phyloP scores from a whole-genome alignment of 2,113 vertebrate species.

The Python bivittatus region DNA sequence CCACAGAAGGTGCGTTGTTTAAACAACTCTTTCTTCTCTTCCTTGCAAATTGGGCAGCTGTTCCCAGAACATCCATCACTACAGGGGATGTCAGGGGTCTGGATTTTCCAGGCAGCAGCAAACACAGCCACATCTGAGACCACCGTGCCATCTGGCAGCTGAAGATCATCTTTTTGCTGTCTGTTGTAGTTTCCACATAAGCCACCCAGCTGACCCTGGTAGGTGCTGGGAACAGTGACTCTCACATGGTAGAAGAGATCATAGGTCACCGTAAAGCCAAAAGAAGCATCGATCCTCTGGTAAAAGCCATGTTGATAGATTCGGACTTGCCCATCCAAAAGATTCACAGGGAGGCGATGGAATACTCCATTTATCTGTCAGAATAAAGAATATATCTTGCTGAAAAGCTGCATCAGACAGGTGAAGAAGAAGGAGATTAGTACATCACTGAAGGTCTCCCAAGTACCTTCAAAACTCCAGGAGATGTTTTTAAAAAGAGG shows the following conservation, averaged over 20 bases:
- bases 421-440: neutral
- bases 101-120: slow-evolving; percentile 62
- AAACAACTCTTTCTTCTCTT: slow-evolving; percentile 34
- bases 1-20: slow-evolving; percentile 65
- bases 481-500: too few species aligned
- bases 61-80: neutral
- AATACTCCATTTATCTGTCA: slow-evolving; percentile 64
- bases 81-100: fast-evolving
- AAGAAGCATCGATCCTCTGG: slow-evolving; percentile 47
- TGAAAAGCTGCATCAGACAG: neutral
- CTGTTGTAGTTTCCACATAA: slow-evolving; percentile 75
- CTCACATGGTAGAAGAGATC: slow-evolving; percentile 59
- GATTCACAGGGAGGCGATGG: slow-evolving; percentile 50
- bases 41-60: slow-evolving; percentile 44
- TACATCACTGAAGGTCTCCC: too few species aligned
- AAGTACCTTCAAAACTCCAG: too few species aligned
- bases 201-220: slow-evolving; percentile 66
- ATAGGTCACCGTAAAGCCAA: slow-evolving; percentile 64
- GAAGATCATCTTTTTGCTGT: slow-evolving; percentile 53
- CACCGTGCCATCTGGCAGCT: slow-evolving; percentile 41
- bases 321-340: slow-evolving; percentile 42
- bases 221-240: slow-evolving; percentile 56
- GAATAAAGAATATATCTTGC: neutral
- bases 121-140: slow-evolving; percentile 33
- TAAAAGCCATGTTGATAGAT: slow-evolving; percentile 50